Evolutionary conservation across 2,888 invertebrate species (phyloP).

Genomic region (Yponomeuta malinellus): DNA sequence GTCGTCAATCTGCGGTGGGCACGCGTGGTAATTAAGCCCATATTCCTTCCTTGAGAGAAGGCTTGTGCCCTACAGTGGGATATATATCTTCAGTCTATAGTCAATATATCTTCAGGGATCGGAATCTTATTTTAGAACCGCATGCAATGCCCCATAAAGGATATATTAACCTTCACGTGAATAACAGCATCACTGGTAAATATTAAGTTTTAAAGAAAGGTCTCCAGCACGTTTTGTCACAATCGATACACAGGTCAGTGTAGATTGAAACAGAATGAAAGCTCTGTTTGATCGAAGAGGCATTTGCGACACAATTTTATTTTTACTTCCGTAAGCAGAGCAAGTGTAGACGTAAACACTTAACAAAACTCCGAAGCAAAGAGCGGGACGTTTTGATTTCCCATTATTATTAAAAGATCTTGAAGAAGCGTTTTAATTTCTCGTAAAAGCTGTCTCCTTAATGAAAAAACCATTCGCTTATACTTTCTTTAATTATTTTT

Average conservation of each 20-base stretch:
- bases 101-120: too few species aligned
- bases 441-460: background rate
- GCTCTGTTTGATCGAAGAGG: background rate
- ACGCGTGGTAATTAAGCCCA: too few species aligned
- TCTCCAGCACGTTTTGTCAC: too few species aligned
- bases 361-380: background rate
- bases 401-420: slow-evolving; percentile 1
- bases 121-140: too few species aligned
- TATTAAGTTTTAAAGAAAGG: too few species aligned
- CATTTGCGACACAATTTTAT: background rate
- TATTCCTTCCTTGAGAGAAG: too few species aligned
- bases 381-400: background rate
- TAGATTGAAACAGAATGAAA: background rate
- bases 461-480: slow-evolving; percentile 17
- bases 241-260: background rate
- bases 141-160: too few species aligned
- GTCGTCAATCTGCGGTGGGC: too few species aligned
- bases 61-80: too few species aligned
- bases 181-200: too few species aligned
- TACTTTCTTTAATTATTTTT: slow-evolving; percentile 39
- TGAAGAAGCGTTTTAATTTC: background rate
- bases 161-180: too few species aligned
- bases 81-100: too few species aligned
- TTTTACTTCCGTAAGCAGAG: background rate
- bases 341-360: background rate